These are phyloP conservation scores for Elymnias hypermnestra DNA, from an alignment of 1,140 invertebrate species.

Conservation along the genomic window DNA sequence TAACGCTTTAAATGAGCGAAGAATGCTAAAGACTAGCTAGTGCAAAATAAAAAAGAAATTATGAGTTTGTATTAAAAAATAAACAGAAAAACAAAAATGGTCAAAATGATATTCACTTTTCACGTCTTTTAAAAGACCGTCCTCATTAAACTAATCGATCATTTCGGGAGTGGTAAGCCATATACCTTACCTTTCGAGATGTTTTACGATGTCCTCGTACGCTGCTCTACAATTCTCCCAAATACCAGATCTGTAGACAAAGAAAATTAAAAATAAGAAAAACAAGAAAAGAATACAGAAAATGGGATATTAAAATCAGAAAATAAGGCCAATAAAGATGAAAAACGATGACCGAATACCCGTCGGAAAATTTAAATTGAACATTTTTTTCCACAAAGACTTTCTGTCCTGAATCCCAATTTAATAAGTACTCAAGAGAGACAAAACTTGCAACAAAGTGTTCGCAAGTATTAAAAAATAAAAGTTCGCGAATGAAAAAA, in stretches of 20 bases:
- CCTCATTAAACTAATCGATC: conserved; percentile 1
- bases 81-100: no score
- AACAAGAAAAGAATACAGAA: conserved; percentile 42
- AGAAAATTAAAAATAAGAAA: conserved; percentile 63
- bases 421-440: conserved; percentile 35
- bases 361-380: conserved; percentile 28
- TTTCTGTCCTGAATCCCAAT: conserved; percentile 24
- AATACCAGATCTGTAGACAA: conserved; percentile 87
- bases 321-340: conserved; percentile 35
- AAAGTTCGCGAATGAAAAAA: conserved; percentile 62
- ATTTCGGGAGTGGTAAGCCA: conserved; percentile 3
- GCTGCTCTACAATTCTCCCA: conserved; percentile 96
- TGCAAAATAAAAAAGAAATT: no score
- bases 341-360: conserved; percentile 22
- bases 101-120: no score
- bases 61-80: no score
- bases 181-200: conserved; percentile 88
- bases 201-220: conserved; percentile 95
- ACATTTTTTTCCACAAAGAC: conserved; percentile 32
- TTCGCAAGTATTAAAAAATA: conserved; percentile 49
- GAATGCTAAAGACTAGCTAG: no score
- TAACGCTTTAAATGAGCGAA: no score
- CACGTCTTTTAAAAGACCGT: neutral
- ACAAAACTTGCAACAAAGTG: conserved; percentile 56
- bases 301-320: conserved; percentile 30